Evolutionary conservation across 2,888 invertebrate species (phyloP), one percentile per base, ranked within the genome.

Genomic region (Lepidocyrtoides sp.): DNA sequence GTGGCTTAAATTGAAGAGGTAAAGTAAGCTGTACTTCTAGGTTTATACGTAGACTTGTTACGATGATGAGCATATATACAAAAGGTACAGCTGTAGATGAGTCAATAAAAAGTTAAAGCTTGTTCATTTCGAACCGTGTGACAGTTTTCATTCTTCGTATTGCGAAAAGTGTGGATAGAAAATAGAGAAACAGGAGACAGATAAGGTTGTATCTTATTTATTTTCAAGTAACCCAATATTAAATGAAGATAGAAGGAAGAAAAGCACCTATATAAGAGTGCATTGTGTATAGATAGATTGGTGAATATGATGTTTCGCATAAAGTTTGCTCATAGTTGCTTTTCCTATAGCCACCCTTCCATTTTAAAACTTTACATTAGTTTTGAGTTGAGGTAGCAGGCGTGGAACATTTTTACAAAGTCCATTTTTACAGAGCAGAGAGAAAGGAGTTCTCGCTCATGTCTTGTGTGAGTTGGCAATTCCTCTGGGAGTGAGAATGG

Each of bases 41-140:
- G 26, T 29, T 8, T 57, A 66, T 32, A 32, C 17, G 32, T 0
- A 7, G 0, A 2, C 44, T 60, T 48, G 60, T 83, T 48, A 89
- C 63, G 83, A 84, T 89, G 79, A 84, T 75, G 89, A 66, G 26
- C 20, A 5, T 0, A 12, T 23, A 26, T 23, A 26, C 60, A 60
- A 26, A 20, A 60, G n/a, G 41, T 69, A 14, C 17, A 7, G 51
- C 44, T 20, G 69, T 41, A 17, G 82, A 82, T 82, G 60, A 75
- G 89, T 89, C 77, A 89, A 89, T 84, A 84, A 84, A 83, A 82
- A 72, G 44, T 77, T 72, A 81, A 14, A 89, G 44, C 72, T 89
- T 82, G 72, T 79, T 89, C 89, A 82, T 89, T 57, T 32, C 32
- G 10, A n/a, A n/a, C n/a, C n/a, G n/a, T 54, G 82, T 48, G 54